Evolutionary conservation across 37 sponge, comb jelly and placozoan species (phyloP).

Genomic region (Diacarnus erythraeanus): DNA sequence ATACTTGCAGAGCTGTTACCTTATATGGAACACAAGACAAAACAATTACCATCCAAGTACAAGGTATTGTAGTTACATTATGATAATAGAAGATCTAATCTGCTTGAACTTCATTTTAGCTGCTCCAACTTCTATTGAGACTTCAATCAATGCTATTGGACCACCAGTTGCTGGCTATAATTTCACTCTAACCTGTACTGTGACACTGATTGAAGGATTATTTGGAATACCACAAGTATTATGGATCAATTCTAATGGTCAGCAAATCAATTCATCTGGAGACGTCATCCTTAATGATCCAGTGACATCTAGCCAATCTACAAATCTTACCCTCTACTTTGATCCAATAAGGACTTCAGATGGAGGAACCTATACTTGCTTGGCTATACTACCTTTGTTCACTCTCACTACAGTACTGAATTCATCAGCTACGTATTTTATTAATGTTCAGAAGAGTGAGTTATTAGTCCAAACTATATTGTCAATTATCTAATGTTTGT

Average conservation of each 20-base stretch:
- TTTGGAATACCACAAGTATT: background rate
- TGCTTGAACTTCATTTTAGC: background rate
- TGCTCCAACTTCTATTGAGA: background rate
- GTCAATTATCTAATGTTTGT: background rate
- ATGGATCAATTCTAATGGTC: background rate
- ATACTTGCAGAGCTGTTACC: background rate
- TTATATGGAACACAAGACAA: constrained; percentile 1
- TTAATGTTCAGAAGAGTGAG: constrained; percentile 6
- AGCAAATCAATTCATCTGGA: background rate
- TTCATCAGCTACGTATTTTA: background rate
- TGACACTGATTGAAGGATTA: background rate
- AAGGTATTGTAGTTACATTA: background rate
- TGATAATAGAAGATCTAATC: background rate
- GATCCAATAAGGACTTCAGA: constrained; percentile 2
- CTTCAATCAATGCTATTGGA: background rate
- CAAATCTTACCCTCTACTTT: constrained; percentile 4
- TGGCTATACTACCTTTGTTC: background rate
- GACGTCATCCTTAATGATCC: constrained; percentile 3
- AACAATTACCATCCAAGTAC: background rate
- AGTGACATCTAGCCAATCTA: background rate
- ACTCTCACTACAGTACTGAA: background rate
- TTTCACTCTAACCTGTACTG: background rate
- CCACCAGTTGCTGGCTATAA: constrained; percentile 17
- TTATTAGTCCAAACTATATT: background rate
- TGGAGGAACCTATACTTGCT: constrained; percentile 4